Percentiles rank a stretch among this genome's conserved stretches.
phyloP scores from a whole-genome alignment of 2,797 vertebrate species.

The Hylomyscus alleni region DNA sequence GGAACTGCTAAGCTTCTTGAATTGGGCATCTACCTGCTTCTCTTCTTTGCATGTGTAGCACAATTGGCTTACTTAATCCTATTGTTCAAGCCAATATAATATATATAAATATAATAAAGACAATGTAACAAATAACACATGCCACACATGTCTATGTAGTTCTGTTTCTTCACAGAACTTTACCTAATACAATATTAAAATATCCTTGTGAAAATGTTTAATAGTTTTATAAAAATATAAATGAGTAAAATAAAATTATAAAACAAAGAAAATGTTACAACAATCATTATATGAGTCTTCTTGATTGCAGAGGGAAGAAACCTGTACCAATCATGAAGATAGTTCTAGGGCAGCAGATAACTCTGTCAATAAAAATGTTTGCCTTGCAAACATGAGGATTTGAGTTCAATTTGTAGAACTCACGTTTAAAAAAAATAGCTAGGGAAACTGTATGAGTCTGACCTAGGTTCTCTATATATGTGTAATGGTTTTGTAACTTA shows the following conservation, averaged over 20 bases:
- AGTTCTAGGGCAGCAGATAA: not conserved
- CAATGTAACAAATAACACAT: not conserved
- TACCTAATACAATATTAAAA: not conserved
- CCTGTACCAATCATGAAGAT: not conserved
- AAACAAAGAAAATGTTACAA: not conserved
- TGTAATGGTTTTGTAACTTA: not conserved
- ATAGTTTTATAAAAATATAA: conserved; percentile 14
- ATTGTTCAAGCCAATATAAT: not conserved
- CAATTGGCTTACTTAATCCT: not conserved
- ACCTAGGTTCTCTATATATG: not conserved
- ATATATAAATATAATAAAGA: not conserved
- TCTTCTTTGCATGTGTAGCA: not conserved
- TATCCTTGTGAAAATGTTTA: not conserved
- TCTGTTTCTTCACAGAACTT: not conserved
- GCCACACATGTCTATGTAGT: not conserved
- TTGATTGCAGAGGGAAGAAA: not conserved
- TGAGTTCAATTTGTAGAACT: not conserved
- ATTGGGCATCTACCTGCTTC: not conserved
- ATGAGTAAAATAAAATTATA: conserved; percentile 14
- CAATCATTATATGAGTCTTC: not conserved
- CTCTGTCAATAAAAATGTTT: not conserved
- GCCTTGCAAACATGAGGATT: not conserved
- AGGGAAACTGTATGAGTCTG: not conserved
- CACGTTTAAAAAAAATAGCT: not conserved
- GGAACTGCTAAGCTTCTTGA: not conserved